Evolutionary conservation across 2,113 vertebrate genomes (phyloP).

Genomic region (Capricornis sumatraensis): DNA sequence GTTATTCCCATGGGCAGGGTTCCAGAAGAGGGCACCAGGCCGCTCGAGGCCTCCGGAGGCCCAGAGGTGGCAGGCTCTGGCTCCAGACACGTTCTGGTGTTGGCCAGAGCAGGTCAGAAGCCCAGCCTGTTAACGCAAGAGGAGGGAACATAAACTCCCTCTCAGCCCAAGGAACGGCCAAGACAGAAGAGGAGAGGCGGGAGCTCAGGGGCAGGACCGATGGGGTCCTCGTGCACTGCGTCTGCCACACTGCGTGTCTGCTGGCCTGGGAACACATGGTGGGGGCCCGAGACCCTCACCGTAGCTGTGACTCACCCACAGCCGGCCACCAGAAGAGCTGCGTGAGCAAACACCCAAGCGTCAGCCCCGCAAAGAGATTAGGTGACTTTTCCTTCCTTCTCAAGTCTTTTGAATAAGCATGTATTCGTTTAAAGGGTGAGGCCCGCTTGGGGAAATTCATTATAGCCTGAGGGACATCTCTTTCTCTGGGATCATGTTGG

Average conservation of each 20-base stretch:
- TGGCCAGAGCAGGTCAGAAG: neutral
- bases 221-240: neutral
- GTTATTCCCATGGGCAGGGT: neutral
- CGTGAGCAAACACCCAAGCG: neutral
- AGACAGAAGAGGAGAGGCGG: neutral
- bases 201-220: neutral
- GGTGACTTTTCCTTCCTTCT: neutral
- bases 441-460: neutral
- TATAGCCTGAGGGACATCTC: neutral
- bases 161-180: neutral
- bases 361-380: neutral
- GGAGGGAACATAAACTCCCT: neutral
- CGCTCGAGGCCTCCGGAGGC: neutral
- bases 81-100: neutral
- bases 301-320: neutral
- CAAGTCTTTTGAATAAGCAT: neutral
- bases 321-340: neutral
- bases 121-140: neutral
- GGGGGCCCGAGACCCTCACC: fast-evolving
- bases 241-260: fast-evolving
- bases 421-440: neutral
- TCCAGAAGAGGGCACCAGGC: neutral
- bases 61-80: neutral
- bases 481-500: neutral
- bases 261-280: neutral